Evolutionary conservation across 2,888 invertebrate species (phyloP), one percentile per base, ranked within the genome.

Genomic region (Drosophila sordidapex): DNA sequence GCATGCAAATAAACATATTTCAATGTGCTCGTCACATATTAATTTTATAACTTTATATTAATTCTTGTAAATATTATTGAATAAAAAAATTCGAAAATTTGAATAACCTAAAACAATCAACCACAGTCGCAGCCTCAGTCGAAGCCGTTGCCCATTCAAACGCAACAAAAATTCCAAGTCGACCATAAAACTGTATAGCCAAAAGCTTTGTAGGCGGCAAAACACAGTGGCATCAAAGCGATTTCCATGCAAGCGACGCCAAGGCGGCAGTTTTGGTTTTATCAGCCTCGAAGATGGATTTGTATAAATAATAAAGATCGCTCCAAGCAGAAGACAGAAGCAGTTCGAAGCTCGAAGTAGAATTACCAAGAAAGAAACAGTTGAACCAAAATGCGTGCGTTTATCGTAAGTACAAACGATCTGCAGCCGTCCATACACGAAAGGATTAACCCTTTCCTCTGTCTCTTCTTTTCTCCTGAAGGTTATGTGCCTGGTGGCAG

Each of bases 241-340:
- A 76, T 78, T 78, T 84, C 79, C 79, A 69, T 81, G 83, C 79
- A 84, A 74, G 74, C 81, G 64, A 56, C 72, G 59, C 70, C 73
- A 82, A 76, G 76, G 75, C 84, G 77, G 71, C 70, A 73, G 88
- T 77, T 79, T 85, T 83, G 84, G 70, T 74, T 85, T 87, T 83
- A 83, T 85, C 88, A 87, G 77, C 79, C 68, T 79, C 79, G 79
- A 79, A 87, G 87, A 88, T 82, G 79, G 87, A 79, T 87, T 87
- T 82, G 90, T 89, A 87, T 88, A 88, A 90, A 89, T 89, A 89
- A 83, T 83, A 89, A 89, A 80, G 85, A 86, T 83, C 76, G 83
- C 57, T 51, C 53, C 76, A 62, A 74, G 66, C 76, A 76, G 70
- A 72, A 79, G 70, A 78, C 89, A 89, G 85, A 90, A 86, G 79